These are phyloP conservation scores for Aricia agestis DNA, from an alignment of 1,140 invertebrate genomes.

Conservation along the genomic window DNA sequence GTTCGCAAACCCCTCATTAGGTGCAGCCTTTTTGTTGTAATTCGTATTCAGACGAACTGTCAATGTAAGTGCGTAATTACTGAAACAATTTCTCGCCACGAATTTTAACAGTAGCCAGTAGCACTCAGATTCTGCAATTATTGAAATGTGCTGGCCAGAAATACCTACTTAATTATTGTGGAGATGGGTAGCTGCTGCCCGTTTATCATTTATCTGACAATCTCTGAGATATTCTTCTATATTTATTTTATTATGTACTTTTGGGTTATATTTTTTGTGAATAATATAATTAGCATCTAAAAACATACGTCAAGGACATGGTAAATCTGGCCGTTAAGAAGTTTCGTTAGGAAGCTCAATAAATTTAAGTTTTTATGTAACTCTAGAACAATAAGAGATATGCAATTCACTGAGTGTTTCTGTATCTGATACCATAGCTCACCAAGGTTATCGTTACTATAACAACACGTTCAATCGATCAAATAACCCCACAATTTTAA, in stretches of 20 bases:
- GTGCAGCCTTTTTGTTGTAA: conserved; percentile 1
- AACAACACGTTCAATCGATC: background rate
- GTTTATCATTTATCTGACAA: background rate
- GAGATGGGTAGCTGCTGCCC: background rate
- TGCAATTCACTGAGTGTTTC: too few species aligned
- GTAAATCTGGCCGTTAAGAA: too few species aligned
- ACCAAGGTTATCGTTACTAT: background rate
- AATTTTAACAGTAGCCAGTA: conserved; percentile 5
- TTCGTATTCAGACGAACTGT: background rate
- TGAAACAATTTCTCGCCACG: background rate
- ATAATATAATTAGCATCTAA: too few species aligned
- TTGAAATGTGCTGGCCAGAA: background rate
- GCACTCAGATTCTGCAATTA: conserved; percentile 10
- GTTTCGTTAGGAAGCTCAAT: too few species aligned
- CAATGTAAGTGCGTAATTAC: conserved; percentile 9
- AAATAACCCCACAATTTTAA: background rate
- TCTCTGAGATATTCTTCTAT: background rate
- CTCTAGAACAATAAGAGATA: too few species aligned
- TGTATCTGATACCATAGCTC: background rate
- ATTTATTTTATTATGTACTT: background rate
- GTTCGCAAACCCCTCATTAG: conserved; percentile 2
- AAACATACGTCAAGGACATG: too few species aligned
- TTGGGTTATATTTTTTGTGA: too few species aligned
- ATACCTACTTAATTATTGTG: background rate
- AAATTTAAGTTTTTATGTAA: too few species aligned